Conservation (phyloP, 2,888 invertebrate genomes). For the Melolontha melolontha region DNA sequence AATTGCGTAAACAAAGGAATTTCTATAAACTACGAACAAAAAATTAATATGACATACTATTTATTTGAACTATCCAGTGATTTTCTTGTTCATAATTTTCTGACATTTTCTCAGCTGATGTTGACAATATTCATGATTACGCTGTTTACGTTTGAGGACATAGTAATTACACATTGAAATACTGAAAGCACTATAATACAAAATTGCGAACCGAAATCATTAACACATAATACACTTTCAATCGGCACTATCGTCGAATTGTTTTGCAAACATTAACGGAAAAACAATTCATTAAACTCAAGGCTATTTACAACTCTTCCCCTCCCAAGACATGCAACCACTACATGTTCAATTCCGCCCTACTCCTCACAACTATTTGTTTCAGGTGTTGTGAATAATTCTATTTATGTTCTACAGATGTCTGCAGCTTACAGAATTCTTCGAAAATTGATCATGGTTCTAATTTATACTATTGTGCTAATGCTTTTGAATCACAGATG, state of each 20-base stretch:
- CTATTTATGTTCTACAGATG: background rate
- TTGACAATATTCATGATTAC: conserved; percentile 44
- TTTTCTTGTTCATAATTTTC: conserved; percentile 57
- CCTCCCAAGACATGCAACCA: conserved; percentile 23
- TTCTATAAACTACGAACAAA: conserved; percentile 36
- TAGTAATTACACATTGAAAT: conserved; percentile 24
- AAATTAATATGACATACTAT: conserved; percentile 51
- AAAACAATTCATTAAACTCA: conserved; percentile 49
- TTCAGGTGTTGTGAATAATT: conserved; percentile 7
- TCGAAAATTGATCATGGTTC: too few relatives aligned
- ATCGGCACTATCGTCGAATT: conserved; percentile 57
- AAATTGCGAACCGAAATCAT: conserved; percentile 48
- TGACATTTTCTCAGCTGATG: conserved; percentile 64
- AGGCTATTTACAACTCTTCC: conserved; percentile 46
- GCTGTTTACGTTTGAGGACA: conserved; percentile 31
- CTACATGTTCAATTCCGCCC: conserved; percentile 24
- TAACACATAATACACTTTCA: conserved; percentile 49
- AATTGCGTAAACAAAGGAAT: conserved; percentile 42
- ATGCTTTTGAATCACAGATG: too few relatives aligned
- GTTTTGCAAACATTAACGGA: conserved; percentile 53
- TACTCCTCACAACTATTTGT: background rate
- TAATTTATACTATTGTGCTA: too few relatives aligned
- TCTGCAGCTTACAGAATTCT: background rate
- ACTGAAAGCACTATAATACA: conserved; percentile 36
- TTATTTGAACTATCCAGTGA: conserved; percentile 56